phyloP scores from a whole-genome alignment of 2,888 invertebrate genomes.

The Chelonus formosanus region DNA sequence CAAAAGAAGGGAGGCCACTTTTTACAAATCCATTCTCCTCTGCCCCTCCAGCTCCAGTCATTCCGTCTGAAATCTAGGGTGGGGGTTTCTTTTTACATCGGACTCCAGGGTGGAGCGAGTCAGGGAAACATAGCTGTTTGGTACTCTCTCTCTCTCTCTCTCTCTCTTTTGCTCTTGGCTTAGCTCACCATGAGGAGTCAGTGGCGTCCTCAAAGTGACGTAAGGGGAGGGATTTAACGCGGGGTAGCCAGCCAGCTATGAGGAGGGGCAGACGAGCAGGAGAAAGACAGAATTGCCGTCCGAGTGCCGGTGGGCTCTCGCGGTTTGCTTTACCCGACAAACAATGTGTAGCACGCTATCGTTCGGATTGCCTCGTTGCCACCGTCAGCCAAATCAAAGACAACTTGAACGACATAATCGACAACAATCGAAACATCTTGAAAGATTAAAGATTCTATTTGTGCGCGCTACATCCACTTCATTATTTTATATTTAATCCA shows the following conservation, averaged over 20 bases:
- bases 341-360: slow-evolving; percentile 62
- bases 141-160: slow-evolving; percentile 28
- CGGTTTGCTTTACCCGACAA: slow-evolving; percentile 49
- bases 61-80: slow-evolving; percentile 17
- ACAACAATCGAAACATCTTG: neutral
- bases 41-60: slow-evolving; percentile 20
- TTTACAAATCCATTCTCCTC: slow-evolving; percentile 29
- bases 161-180: slow-evolving; percentile 32
- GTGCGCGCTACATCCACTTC: too few species aligned
- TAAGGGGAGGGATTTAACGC: slow-evolving; percentile 30
- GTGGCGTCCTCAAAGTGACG: slow-evolving; percentile 5
- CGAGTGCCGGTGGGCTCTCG: slow-evolving; percentile 40
- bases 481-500: too few species aligned
- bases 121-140: slow-evolving; percentile 34
- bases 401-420: too few species aligned
- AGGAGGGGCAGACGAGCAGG: slow-evolving; percentile 28
- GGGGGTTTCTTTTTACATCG: slow-evolving; percentile 27
- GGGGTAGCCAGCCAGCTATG: slow-evolving; percentile 30
- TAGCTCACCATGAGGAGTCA: slow-evolving; percentile 25
- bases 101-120: slow-evolving; percentile 39
- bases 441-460: too few species aligned
- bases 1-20: slow-evolving; percentile 40
- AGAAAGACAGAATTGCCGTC: slow-evolving; percentile 28
- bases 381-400: neutral
- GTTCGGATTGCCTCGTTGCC: slow-evolving; percentile 54